A percentile compares a stretch with the other conserved stretches of the same genome.
These are phyloP conservation scores for Drosophila pseudotakahashii DNA, from an alignment of 2,888 invertebrate genomes.

Conservation along the genomic window DNA sequence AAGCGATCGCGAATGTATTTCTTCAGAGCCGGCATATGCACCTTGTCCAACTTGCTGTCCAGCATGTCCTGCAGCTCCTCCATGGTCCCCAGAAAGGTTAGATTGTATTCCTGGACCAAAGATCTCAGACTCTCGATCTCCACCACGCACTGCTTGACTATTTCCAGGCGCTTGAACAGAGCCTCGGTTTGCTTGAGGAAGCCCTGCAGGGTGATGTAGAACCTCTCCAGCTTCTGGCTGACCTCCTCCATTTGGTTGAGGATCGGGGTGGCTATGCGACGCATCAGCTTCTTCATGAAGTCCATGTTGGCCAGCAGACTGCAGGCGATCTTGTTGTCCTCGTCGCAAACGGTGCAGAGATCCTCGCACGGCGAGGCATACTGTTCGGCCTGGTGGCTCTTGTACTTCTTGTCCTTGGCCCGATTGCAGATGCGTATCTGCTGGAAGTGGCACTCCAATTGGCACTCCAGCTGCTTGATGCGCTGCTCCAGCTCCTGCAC, in stretches of 20 bases:
- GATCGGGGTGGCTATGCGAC: conserved; percentile 75
- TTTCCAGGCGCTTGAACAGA: conserved; percentile 71
- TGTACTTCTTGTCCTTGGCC: conserved; percentile 49
- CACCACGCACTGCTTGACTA: conserved; percentile 75
- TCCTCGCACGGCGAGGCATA: conserved; percentile 74
- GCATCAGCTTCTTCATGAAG: conserved; percentile 80
- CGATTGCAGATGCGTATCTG: conserved; percentile 61
- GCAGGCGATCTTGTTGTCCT: conserved; percentile 78
- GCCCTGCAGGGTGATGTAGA: conserved; percentile 64
- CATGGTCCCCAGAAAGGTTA: conserved; percentile 77
- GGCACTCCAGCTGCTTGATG: conserved; percentile 55
- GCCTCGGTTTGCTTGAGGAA: conserved; percentile 68
- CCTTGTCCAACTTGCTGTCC: conserved; percentile 82
- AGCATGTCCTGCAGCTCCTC: conserved; percentile 83
- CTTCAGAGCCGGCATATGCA: conserved; percentile 82
- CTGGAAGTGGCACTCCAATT: conserved; percentile 71
- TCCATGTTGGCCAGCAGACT: conserved; percentile 71
- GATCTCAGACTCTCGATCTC: conserved; percentile 70
- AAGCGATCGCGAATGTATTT: conserved; percentile 75
- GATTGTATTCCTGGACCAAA: conserved; percentile 58
- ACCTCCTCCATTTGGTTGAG: conserved; percentile 69
- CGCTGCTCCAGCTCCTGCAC: conserved; percentile 62
- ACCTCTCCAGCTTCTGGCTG: conserved; percentile 55
- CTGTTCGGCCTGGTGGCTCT: conserved; percentile 56
- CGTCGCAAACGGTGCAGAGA: conserved; percentile 77